Conservation (phyloP, 2,113 vertebrate species). For the Dromiciops gliroides region DNA sequence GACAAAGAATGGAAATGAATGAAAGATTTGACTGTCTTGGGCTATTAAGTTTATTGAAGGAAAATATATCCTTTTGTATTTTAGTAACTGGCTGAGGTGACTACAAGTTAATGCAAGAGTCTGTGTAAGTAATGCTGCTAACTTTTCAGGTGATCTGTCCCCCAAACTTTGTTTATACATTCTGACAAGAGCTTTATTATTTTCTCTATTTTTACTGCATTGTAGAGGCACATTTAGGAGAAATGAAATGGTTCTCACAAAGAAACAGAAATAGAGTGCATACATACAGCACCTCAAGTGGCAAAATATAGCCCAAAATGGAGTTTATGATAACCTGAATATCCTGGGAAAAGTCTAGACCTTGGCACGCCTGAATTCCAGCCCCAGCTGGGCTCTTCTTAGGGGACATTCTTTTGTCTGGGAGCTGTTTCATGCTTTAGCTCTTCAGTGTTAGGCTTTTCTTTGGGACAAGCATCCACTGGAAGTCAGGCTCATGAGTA, state of each 20-base stretch:
- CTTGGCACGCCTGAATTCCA: background rate
- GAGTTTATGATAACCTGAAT: no score
- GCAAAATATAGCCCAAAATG: background rate
- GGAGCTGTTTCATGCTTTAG: background rate
- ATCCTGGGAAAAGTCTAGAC: background rate
- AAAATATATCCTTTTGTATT: background rate
- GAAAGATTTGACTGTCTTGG: background rate
- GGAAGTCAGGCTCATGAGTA: background rate
- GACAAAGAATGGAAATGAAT: background rate
- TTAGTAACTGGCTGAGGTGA: conserved; percentile 9
- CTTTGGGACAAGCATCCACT: background rate
- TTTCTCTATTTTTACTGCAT: background rate
- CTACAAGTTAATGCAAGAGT: background rate
- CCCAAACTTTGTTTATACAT: background rate
- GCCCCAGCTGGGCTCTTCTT: background rate
- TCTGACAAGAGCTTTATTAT: background rate
- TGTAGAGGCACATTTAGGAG: no score
- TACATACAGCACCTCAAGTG: background rate
- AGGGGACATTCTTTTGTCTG: background rate
- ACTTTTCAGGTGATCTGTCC: background rate
- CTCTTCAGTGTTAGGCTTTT: no score
- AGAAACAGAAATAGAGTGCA: background rate
- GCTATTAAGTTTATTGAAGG: background rate
- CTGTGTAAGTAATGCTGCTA: background rate
- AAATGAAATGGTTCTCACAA: background rate